Conservation (phyloP, 2,113 vertebrate species). For the Xiphophorus hellerii region DNA sequence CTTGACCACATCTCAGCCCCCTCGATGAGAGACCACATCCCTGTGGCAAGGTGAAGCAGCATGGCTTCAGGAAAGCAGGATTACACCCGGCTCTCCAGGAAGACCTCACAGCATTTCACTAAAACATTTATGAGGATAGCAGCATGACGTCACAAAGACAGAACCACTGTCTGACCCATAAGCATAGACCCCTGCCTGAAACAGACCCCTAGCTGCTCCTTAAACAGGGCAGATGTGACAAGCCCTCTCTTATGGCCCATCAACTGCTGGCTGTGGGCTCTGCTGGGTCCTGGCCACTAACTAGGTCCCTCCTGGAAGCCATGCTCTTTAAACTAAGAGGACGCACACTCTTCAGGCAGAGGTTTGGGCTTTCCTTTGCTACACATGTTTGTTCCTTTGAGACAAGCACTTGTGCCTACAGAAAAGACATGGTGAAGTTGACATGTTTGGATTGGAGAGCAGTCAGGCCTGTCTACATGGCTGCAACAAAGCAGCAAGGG, state of each 20-base stretch:
- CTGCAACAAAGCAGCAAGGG: constrained; percentile 44
- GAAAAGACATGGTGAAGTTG: constrained; percentile 60
- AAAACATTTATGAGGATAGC: constrained; percentile 70
- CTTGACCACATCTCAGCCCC: constrained; percentile 65
- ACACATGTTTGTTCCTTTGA: constrained; percentile 63
- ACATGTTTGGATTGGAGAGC: constrained; percentile 72
- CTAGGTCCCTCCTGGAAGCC: constrained; percentile 41
- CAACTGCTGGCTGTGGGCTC: constrained; percentile 51
- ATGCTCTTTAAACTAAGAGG: constrained; percentile 55
- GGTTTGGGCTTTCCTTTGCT: constrained; percentile 52
- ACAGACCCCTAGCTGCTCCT: constrained; percentile 53
- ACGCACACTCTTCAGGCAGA: constrained; percentile 33
- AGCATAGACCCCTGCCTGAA: constrained; percentile 50
- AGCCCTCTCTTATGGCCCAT: constrained; percentile 44
- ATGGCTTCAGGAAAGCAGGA: constrained; percentile 44
- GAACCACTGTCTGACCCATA: constrained; percentile 55
- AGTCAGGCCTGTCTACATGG: constrained; percentile 59
- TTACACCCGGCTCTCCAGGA: constrained; percentile 53
- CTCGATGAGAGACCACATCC: constrained; percentile 44
- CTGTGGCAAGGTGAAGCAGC: constrained; percentile 53
- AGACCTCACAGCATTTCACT: constrained; percentile 64
- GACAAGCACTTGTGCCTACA: constrained; percentile 62
- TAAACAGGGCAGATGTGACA: constrained; percentile 57
- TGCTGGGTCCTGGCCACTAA: constrained; percentile 50
- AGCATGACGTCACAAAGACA: constrained; percentile 57